Percentiles rank a stretch among this genome's conserved stretches.
phyloP scores from a whole-genome alignment of 35 echinoderm and acorn worm genomes.

The Patiria miniata region DNA sequence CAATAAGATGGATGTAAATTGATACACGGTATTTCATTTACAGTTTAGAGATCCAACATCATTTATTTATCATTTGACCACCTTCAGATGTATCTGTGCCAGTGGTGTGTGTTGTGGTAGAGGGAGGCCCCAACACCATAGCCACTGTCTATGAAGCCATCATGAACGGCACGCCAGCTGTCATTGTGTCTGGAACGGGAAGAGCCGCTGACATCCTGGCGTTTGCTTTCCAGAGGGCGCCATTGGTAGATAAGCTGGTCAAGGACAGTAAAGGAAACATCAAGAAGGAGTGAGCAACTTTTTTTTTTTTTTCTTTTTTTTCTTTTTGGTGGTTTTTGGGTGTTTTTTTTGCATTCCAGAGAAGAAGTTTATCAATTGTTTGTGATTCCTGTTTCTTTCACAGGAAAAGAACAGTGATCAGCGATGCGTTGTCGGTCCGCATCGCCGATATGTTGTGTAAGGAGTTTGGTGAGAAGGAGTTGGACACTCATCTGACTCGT shows the following conservation, averaged over 20 bases:
- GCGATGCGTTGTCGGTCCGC: constrained; percentile 38
- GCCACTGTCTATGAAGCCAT: constrained; percentile 85
- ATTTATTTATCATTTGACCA: too few species aligned
- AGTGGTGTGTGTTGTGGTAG: constrained; percentile 89
- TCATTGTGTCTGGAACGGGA: constrained; percentile 93
- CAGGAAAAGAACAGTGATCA: constrained; percentile 68
- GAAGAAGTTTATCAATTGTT: too few species aligned
- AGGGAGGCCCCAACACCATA: constrained; percentile 95
- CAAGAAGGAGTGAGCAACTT: constrained; percentile 53
- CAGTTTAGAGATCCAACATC: too few species aligned
- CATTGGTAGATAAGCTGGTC: constrained; percentile 42
- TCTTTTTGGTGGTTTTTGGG: too few species aligned
- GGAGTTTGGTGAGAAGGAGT: constrained; percentile 58
- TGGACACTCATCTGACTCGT: constrained; percentile 71
- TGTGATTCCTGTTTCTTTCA: too few species aligned
- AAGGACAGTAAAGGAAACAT: constrained; percentile 47
- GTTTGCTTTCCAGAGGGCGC: constrained; percentile 77
- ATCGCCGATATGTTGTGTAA: constrained; percentile 69
- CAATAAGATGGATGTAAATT: too few species aligned
- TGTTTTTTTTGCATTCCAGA: too few species aligned
- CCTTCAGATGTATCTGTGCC: constrained; percentile 69
- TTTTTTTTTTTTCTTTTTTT: too few species aligned
- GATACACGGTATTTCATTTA: too few species aligned
- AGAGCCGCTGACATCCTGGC: constrained; percentile 94
- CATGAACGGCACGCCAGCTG: constrained; percentile 86